Evolutionary conservation across 2,797 vertebrate species (phyloP).

Genomic region (Ctenochaetus hawaiiensis): DNA sequence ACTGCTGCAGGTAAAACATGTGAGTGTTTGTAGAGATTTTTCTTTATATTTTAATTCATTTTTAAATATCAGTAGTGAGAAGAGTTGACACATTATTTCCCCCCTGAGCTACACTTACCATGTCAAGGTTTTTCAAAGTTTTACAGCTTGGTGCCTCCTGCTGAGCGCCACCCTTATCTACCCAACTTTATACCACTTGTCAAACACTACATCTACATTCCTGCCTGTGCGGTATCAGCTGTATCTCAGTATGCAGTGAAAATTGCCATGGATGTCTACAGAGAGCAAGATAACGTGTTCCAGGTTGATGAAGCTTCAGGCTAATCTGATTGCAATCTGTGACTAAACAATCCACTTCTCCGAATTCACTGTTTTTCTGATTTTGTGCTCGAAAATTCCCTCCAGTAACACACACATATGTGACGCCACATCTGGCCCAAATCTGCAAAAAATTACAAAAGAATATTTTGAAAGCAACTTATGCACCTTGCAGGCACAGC

Average conservation of each 20-base stretch:
- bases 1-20: background rate
- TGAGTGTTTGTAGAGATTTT: background rate
- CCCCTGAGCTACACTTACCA: slow-evolving; percentile 1
- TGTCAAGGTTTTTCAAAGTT: background rate
- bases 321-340: slow-evolving; percentile 1
- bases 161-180: slow-evolving; percentile 32
- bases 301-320: background rate
- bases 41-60: background rate
- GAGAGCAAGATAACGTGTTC: slow-evolving; percentile 21
- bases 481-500: background rate
- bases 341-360: slow-evolving; percentile 13
- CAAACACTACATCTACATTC: slow-evolving; percentile 14
- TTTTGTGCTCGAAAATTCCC: slow-evolving; percentile 16
- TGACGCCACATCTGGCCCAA: slow-evolving; percentile 14
- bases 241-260: slow-evolving; percentile 15
- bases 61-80: background rate
- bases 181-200: slow-evolving; percentile 12
- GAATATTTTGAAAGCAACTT: background rate
- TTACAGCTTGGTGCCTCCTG: slow-evolving; percentile 23
- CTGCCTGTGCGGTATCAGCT: slow-evolving; percentile 15
- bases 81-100: background rate
- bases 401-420: background rate
- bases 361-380: background rate
- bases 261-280: slow-evolving; percentile 7
- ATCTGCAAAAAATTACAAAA: slow-evolving; percentile 10